These are phyloP conservation scores for Parazoanthus darwini DNA, from an alignment of 92 coral and sea anemone genomes.

Conservation along the genomic window DNA sequence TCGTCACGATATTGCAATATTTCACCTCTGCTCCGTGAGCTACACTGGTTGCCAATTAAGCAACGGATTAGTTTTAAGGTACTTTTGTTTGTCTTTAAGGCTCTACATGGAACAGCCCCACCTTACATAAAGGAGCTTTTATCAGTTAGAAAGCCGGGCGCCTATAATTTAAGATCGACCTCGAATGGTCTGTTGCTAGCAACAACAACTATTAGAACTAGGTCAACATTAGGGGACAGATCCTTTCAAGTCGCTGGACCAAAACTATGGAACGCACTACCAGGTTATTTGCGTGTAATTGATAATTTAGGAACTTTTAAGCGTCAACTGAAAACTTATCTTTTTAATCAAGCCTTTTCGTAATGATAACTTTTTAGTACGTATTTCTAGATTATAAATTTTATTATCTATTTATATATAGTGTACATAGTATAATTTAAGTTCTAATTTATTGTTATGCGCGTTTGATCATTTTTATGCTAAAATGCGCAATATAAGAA, in stretches of 20 bases:
- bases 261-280: slow-evolving; percentile 31
- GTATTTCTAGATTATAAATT: neutral
- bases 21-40: slow-evolving; percentile 38
- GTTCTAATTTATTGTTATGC: slow-evolving; percentile 8
- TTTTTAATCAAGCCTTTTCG: slow-evolving; percentile 25
- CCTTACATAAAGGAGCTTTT: slow-evolving; percentile 42
- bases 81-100: slow-evolving; percentile 44
- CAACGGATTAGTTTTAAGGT: slow-evolving; percentile 43
- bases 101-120: slow-evolving; percentile 52
- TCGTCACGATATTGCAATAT: slow-evolving; percentile 42
- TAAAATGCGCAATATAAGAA: slow-evolving; percentile 23
- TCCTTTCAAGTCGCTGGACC: slow-evolving; percentile 39
- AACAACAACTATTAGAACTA: slow-evolving; percentile 10
- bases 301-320: slow-evolving; percentile 11
- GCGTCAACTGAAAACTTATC: slow-evolving; percentile 16
- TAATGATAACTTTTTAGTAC: slow-evolving; percentile 9
- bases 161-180: slow-evolving; percentile 42
- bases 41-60: slow-evolving; percentile 51
- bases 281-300: slow-evolving; percentile 4
- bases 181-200: slow-evolving; percentile 41
- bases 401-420: slow-evolving; percentile 15
- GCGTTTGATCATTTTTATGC: slow-evolving; percentile 24
- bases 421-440: neutral
- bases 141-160: slow-evolving; percentile 30
- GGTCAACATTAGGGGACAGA: slow-evolving; percentile 33